These are phyloP conservation scores for Drosophila kurseongensis DNA, from an alignment of 1,140 invertebrate genomes.

Conservation along the genomic window DNA sequence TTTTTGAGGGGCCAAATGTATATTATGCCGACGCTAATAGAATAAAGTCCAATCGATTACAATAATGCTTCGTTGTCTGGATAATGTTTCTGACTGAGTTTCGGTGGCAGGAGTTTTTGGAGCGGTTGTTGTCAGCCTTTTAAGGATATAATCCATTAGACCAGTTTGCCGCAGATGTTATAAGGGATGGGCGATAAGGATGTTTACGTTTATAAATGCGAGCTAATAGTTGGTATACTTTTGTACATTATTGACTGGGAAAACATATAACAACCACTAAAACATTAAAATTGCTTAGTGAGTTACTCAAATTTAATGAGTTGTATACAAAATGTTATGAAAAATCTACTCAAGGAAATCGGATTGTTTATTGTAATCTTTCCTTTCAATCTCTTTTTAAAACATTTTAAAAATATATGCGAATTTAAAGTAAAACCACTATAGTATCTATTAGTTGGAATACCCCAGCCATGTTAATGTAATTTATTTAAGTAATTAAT, in stretches of 20 bases:
- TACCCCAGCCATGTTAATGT: no score
- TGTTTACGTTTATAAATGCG: slow-evolving; percentile 19
- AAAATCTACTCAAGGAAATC: no score
- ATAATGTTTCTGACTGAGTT: slow-evolving; percentile 33
- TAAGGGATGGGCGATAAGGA: background rate
- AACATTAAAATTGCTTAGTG: no score
- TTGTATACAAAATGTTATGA: no score
- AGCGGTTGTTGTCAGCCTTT: slow-evolving; percentile 14
- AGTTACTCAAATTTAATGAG: no score
- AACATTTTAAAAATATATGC: no score
- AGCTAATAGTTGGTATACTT: slow-evolving; percentile 13
- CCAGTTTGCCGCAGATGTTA: slow-evolving; percentile 20
- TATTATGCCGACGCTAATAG: slow-evolving; percentile 55
- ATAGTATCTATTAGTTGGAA: no score
- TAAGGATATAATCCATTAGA: slow-evolving; percentile 48
- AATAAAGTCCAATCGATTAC: slow-evolving; percentile 72
- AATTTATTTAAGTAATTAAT: background rate
- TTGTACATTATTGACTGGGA: background rate
- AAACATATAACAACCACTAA: background rate
- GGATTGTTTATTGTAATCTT: no score
- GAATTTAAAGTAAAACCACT: no score
- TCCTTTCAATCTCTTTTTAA: no score
- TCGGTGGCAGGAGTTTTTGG: slow-evolving; percentile 2
- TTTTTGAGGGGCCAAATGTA: slow-evolving; percentile 39
- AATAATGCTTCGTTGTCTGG: slow-evolving; percentile 57